Evolutionary conservation across 2,888 invertebrate species (phyloP).

Genomic region (Axea sp.): DNA sequence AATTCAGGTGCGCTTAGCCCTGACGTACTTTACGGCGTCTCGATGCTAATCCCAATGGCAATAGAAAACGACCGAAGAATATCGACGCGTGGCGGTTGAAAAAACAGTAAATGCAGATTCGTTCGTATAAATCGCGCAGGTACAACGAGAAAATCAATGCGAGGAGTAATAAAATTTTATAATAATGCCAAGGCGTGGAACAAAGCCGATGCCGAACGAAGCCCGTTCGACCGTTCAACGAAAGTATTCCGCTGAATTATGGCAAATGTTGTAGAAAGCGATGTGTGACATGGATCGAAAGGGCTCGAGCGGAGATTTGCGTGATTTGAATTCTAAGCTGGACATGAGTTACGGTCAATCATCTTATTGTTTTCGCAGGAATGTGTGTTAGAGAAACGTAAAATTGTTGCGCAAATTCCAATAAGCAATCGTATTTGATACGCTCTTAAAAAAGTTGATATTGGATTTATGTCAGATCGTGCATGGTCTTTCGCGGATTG

Average conservation of each 20-base stretch:
- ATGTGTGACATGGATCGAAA: conserved; percentile 13
- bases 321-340: conserved; percentile 15
- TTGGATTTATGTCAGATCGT: too few relatives aligned
- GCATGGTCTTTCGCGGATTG: too few relatives aligned
- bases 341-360: conserved; percentile 8
- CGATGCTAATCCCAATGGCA: conserved; percentile 33
- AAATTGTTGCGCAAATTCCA: too few relatives aligned
- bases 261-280: conserved; percentile 23
- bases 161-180: conserved; percentile 22
- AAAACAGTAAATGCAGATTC: not conserved
- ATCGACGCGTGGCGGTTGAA: conserved; percentile 25
- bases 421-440: too few relatives aligned
- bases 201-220: conserved; percentile 21
- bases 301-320: conserved; percentile 14
- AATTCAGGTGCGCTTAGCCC: conserved; percentile 40
- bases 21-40: conserved; percentile 18
- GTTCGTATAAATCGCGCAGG: conserved; percentile 22
- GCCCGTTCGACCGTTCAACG: conserved; percentile 19
- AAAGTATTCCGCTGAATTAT: conserved; percentile 30
- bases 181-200: conserved; percentile 34
- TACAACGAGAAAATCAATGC: conserved; percentile 12
- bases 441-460: too few relatives aligned
- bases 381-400: too few relatives aligned
- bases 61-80: conserved; percentile 32
- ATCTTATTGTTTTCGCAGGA: conserved; percentile 7